A percentile compares a stretch with the other conserved stretches of the same genome.
Evolutionary conservation across 2,888 invertebrate genomes (phyloP).

Genomic region (Nymphalis urticae): DNA sequence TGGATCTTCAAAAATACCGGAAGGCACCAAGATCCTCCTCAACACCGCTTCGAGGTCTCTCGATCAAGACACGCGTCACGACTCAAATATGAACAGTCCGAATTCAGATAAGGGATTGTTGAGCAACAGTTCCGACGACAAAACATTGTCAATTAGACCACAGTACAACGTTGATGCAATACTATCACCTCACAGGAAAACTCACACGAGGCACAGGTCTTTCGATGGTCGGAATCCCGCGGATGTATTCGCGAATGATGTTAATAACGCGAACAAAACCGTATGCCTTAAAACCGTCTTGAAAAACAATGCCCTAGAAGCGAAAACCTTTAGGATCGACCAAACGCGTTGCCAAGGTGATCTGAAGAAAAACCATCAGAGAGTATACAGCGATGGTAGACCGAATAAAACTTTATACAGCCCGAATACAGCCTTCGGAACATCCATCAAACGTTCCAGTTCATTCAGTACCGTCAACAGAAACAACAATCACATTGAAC

Average conservation of each 20-base stretch:
- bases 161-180: conserved; percentile 65
- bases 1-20: conserved; percentile 67
- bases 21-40: conserved; percentile 59
- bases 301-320: conserved; percentile 71
- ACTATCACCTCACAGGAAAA: conserved; percentile 72
- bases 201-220: conserved; percentile 80
- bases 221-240: conserved; percentile 73
- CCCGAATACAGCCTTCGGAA: conserved; percentile 54
- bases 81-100: conserved; percentile 75
- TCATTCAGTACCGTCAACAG: conserved; percentile 83
- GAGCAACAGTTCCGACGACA: conserved; percentile 75
- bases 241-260: conserved; percentile 65
- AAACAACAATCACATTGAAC: conserved; percentile 69
- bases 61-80: conserved; percentile 62
- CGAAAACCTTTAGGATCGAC: conserved; percentile 65
- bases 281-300: conserved; percentile 71
- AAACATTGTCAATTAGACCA: conserved; percentile 69
- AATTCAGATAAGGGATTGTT: conserved; percentile 61
- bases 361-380: conserved; percentile 56
- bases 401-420: conserved; percentile 46
- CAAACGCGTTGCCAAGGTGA: conserved; percentile 72
- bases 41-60: conserved; percentile 69
- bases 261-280: conserved; percentile 60
- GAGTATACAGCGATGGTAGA: conserved; percentile 58
- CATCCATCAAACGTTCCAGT: conserved; percentile 84